These are phyloP conservation scores for Hyperoplus immaculatus DNA, from an alignment of 2,797 vertebrate genomes.

Conservation along the genomic window DNA sequence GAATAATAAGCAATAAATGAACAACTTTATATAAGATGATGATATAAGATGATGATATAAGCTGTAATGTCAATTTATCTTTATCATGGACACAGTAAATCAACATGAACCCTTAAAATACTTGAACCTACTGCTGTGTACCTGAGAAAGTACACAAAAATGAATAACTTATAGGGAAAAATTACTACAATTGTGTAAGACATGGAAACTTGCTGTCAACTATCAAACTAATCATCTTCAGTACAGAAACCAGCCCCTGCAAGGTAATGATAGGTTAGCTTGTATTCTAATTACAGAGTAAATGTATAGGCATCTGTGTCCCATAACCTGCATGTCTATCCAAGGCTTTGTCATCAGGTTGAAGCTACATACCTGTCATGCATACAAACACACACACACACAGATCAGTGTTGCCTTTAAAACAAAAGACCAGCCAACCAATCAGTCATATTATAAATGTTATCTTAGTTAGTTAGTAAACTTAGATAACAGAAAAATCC, in stretches of 20 bases:
- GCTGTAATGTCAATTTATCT: not conserved
- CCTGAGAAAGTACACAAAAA: not conserved
- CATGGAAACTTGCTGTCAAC: not conserved
- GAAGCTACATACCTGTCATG: conserved; percentile 64
- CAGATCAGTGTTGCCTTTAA: conserved; percentile 51
- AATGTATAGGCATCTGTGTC: conserved; percentile 31
- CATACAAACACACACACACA: conserved; percentile 51
- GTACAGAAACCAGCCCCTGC: conserved; percentile 17
- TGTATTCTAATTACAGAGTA: conserved; percentile 53
- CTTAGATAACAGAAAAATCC: conserved; percentile 8
- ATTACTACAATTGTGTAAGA: not conserved
- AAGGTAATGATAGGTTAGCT: conserved; percentile 55
- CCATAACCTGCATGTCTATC: conserved; percentile 37
- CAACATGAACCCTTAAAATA: not conserved
- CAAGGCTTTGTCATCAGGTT: conserved; percentile 44
- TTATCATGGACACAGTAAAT: not conserved
- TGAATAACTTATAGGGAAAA: not conserved
- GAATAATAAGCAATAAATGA: no score
- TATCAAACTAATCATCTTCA: conserved; percentile 4
- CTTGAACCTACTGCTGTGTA: no score
- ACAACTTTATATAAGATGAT: no score
- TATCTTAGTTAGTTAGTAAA: not conserved
- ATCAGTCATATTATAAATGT: conserved; percentile 21
- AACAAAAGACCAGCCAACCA: conserved; percentile 59
- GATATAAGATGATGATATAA: no score